Evolutionary conservation across 2,888 invertebrate genomes (phyloP), one percentile per base, ranked within the genome.

Genomic region (Agonopterix arenella): DNA sequence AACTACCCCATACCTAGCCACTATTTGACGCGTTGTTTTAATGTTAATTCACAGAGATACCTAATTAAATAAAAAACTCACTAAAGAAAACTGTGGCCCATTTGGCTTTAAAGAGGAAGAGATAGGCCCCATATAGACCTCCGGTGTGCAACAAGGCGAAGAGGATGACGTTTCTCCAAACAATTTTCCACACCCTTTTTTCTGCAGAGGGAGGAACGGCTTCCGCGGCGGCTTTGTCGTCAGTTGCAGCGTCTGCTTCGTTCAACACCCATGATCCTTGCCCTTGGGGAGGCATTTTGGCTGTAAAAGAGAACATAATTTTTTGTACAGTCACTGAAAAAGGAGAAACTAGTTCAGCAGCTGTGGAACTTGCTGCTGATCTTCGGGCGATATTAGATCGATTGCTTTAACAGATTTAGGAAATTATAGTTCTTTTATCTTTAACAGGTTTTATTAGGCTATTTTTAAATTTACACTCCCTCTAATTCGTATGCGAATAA

Each of bases 111-210:
- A 93, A 91, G 10, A 96, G 72, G 69, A 92, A 88, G 4, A 95
- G 84, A 73, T 93, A 96, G 0, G 92, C 73, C 37, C 96, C 96
- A 64, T 95, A 96, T 0, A 95, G 58, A 1, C 93, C 94, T 1
- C 92, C 93, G 40, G 91, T 36, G 68, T 97, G 96, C 47, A 96
- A 90, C 54, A 92, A 90, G 0, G 80, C 79, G 72, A 96, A 95
- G 1, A 94, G 84, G 1, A 93, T 82, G 13, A 96, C 93, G 67
- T 96, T 97, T 58, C 94, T 90, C 96, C 96, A 97, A 0, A 97
- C 96, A 41, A 96, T 85, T 61, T 90, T 74, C 57, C 90, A 66
- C 64, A 89, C 85, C 49, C 92, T 84, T 57, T 90, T 89, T 48
- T 92, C 91, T 0, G 93, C 91, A 3, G 77, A 73, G 0, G 85